Conservation (phyloP, 2,797 vertebrate genomes). For the Thaleichthys pacificus region DNA sequence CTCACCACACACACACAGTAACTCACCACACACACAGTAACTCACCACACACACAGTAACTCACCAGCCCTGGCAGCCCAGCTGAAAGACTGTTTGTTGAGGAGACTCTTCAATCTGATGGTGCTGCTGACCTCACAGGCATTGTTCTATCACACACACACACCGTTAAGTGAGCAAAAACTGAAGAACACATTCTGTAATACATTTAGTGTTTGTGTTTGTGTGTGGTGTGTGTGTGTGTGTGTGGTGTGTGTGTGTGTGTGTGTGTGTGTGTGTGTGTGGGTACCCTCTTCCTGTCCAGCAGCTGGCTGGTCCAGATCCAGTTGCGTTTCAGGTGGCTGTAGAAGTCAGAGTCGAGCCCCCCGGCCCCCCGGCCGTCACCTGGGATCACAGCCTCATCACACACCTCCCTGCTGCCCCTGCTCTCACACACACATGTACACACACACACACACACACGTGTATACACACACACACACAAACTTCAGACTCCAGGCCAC, state of each 20-base stretch:
- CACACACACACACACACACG: not conserved
- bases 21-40: too few species aligned
- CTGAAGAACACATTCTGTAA: too few species aligned
- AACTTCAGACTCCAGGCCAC: too few species aligned
- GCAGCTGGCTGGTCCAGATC: slow-evolving; percentile 93
- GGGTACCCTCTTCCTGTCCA: slow-evolving; percentile 53
- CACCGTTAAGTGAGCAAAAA: not conserved
- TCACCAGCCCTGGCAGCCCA: slow-evolving; percentile 63
- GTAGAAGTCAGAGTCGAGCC: slow-evolving; percentile 91
- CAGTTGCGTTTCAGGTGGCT: slow-evolving; percentile 94
- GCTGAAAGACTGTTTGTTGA: slow-evolving; percentile 81
- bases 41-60: too few species aligned
- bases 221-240: not conserved
- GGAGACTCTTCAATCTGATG: slow-evolving; percentile 84
- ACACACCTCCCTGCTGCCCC: slow-evolving; percentile 80
- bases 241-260: not conserved
- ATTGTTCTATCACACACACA: slow-evolving; percentile 31
- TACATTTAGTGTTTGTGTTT: not conserved
- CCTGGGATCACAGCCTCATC: slow-evolving; percentile 87
- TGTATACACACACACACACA: not conserved
- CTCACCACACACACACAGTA: too few species aligned
- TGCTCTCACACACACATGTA: slow-evolving; percentile 47
- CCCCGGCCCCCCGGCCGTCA: slow-evolving; percentile 87
- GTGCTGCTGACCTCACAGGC: slow-evolving; percentile 68
- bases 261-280: not conserved